Percentiles rank a stretch among this genome's conserved stretches.
Conservation (phyloP, 2,113 vertebrate species). For the Eurystomus gularis region DNA sequence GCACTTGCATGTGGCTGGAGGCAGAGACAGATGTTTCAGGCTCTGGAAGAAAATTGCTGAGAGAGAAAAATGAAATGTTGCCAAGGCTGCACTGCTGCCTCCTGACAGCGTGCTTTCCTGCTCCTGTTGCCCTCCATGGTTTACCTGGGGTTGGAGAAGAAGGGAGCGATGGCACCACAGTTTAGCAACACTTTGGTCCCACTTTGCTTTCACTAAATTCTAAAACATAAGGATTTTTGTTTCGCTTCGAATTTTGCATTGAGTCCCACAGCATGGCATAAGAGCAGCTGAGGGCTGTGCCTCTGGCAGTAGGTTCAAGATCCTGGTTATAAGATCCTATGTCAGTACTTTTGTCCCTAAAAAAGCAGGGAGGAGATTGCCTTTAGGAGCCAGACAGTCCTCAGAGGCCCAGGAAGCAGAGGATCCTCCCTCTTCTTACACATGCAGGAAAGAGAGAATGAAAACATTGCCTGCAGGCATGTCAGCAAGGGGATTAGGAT, state of each 20-base stretch:
- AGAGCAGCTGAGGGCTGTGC: neutral
- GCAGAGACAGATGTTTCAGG: constrained; percentile 40
- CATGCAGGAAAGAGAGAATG: constrained; percentile 4
- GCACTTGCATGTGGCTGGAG: constrained; percentile 48
- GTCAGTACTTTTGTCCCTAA: neutral
- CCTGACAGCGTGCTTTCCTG: neutral
- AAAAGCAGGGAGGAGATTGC: neutral
- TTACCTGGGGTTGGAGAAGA: neutral
- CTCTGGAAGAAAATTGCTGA: constrained; percentile 19
- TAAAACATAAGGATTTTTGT: neutral
- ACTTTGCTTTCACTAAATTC: neutral
- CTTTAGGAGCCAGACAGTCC: neutral
- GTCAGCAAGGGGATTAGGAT: constrained; percentile 24
- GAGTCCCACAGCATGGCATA: neutral
- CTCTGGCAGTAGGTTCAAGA: neutral
- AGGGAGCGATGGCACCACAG: neutral
- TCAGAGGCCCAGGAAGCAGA: neutral
- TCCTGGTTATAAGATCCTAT: neutral
- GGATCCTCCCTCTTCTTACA: constrained; percentile 1
- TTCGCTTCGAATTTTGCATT: neutral
- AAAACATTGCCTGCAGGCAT: constrained; percentile 44
- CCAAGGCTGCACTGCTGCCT: neutral
- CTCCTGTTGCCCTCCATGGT: neutral
- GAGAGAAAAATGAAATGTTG: constrained; percentile 4
- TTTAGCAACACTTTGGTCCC: neutral